Conservation (phyloP, 2,888 invertebrate genomes). For the Plutella xylostella region DNA sequence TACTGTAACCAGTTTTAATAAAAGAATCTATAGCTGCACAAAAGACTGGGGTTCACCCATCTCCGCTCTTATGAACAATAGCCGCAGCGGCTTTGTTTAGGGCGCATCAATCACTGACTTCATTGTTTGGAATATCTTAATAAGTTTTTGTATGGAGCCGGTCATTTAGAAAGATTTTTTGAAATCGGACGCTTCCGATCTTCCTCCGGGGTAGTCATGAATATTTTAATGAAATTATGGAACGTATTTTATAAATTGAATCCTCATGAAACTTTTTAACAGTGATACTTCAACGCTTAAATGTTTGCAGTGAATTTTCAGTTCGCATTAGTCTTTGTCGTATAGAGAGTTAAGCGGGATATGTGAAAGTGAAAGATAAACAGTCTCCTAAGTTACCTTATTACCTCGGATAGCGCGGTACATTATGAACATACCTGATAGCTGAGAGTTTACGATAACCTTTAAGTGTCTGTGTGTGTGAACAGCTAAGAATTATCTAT, state of each 20-base stretch:
- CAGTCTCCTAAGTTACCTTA: not conserved
- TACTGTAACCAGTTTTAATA: slow-evolving; percentile 48
- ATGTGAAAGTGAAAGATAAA: not conserved
- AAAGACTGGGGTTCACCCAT: slow-evolving; percentile 34
- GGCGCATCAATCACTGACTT: slow-evolving; percentile 53
- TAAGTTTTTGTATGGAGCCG: slow-evolving; percentile 60
- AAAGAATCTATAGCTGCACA: slow-evolving; percentile 32
- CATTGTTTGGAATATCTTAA: slow-evolving; percentile 65
- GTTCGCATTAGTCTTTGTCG: no score
- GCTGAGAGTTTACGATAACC: no score
- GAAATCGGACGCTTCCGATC: slow-evolving; percentile 30
- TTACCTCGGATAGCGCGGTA: not conserved
- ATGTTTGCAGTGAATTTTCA: no score
- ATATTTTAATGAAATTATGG: slow-evolving; percentile 39
- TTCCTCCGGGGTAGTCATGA: slow-evolving; percentile 29
- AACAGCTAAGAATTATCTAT: no score
- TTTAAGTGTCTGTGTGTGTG: no score
- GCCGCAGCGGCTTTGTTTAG: slow-evolving; percentile 47
- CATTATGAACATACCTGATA: no score
- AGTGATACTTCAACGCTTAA: no score
- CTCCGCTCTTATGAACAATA: slow-evolving; percentile 39
- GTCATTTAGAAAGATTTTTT: slow-evolving; percentile 63
- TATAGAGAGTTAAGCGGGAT: not conserved
- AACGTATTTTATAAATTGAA: no score
- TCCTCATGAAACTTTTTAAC: no score